Evolutionary conservation across 2,888 invertebrate species (phyloP).

Genomic region (Sarcophaga variegata): DNA sequence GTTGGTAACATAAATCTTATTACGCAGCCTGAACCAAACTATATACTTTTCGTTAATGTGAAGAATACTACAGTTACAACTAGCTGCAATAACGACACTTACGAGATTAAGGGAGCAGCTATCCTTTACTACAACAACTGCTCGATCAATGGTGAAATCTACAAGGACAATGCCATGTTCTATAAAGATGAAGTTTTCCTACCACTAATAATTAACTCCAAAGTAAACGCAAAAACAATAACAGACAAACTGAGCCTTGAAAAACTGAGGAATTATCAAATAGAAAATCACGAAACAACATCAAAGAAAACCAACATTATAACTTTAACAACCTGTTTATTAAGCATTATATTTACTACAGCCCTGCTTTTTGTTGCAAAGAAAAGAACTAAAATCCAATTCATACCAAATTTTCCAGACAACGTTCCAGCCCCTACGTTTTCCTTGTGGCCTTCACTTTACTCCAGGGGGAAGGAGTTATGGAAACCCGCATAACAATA

Average conservation of each 20-base stretch:
- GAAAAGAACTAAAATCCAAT: too few relatives aligned
- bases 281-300: background rate
- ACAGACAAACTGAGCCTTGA: conserved; percentile 20
- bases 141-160: conserved; percentile 5
- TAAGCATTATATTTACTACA: background rate
- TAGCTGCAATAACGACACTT: conserved; percentile 15
- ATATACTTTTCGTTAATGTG: background rate
- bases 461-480: background rate
- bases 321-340: background rate
- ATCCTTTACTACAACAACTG: conserved; percentile 33
- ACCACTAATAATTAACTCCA: conserved; percentile 9
- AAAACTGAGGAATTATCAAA: conserved; percentile 26
- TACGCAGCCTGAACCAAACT: background rate
- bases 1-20: background rate
- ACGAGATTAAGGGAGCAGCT: conserved; percentile 3
- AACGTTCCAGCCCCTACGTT: background rate
- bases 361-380: too few relatives aligned
- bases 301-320: background rate
- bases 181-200: conserved; percentile 6
- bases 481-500: background rate
- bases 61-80: conserved; percentile 10
- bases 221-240: conserved; percentile 18
- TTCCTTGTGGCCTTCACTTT: conserved; percentile 33
- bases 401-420: too few relatives aligned
- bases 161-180: background rate